Conservation (phyloP, 2,113 vertebrate genomes). For the Pycnonotus jocosus region DNA sequence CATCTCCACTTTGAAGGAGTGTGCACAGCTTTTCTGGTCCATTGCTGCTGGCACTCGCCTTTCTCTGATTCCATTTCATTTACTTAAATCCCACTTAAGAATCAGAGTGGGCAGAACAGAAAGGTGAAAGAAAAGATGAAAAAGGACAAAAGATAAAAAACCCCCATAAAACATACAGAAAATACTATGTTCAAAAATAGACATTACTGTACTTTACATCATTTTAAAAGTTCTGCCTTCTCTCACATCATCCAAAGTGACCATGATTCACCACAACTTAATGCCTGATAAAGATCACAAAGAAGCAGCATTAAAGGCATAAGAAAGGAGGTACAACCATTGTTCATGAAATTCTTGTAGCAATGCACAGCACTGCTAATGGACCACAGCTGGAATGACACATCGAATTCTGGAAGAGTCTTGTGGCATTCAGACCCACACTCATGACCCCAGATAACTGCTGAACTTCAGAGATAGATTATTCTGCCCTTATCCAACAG, state of each 20-base stretch:
- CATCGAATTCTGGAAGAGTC: not conserved
- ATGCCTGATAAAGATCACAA: not conserved
- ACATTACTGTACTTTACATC: not conserved
- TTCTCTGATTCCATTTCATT: not conserved
- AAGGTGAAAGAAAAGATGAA: not conserved
- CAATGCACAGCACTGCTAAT: not conserved
- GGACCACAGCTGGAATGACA: not conserved
- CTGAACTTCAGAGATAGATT: not conserved
- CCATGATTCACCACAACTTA: not conserved
- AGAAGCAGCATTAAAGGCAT: not conserved
- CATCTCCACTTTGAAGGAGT: not conserved
- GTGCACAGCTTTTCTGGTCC: not conserved
- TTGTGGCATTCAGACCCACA: not conserved
- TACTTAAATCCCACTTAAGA: not conserved
- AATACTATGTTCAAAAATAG: not conserved
- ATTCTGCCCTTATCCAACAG: not conserved
- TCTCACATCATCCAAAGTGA: not conserved
- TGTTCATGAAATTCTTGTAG: not conserved
- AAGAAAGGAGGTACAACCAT: not conserved
- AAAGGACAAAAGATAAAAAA: not conserved
- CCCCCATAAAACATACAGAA: not conserved
- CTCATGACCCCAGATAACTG: not conserved
- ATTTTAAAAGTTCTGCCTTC: not conserved
- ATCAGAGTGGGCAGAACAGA: not conserved
- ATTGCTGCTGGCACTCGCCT: not conserved